Conservation (phyloP, 2,888 invertebrate genomes). For the Diploptera punctata region DNA sequence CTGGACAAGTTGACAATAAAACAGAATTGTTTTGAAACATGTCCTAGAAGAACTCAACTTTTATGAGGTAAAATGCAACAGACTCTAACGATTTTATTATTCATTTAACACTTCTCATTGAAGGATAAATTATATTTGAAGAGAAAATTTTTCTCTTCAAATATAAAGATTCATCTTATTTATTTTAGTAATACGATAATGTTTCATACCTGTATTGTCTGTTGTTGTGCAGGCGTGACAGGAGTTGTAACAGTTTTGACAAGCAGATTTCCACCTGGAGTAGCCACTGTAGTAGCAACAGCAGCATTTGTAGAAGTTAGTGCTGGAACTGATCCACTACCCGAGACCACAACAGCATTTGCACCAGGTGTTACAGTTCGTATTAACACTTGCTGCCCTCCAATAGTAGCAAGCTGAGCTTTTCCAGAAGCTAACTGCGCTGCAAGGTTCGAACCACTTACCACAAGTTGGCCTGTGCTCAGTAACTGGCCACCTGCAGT, state of each 20-base stretch:
- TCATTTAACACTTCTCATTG: no score
- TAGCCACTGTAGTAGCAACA: conserved; percentile 28
- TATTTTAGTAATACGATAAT: no score
- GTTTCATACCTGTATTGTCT: background rate
- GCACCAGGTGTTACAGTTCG: conserved; percentile 61
- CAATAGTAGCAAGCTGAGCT: conserved; percentile 82
- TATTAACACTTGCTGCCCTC: conserved; percentile 85
- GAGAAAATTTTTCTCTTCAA: no score
- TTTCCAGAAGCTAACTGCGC: conserved; percentile 85
- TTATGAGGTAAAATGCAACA: no score
- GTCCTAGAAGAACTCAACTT: no score
- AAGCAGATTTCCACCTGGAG: conserved; percentile 36
- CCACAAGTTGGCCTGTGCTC: conserved; percentile 70
- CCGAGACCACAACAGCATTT: conserved; percentile 21
- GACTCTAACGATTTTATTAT: no score
- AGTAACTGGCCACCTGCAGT: conserved; percentile 52
- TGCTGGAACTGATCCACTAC: conserved; percentile 1
- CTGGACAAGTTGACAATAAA: no score
- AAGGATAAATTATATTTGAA: no score
- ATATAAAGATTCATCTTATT: no score
- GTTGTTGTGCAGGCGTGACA: conserved; percentile 26
- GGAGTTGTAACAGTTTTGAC: conserved; percentile 42
- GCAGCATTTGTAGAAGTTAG: conserved; percentile 21
- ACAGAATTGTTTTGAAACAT: no score
- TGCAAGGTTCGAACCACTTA: conserved; percentile 73